Conservation (phyloP, 1,140 invertebrate species). For the Plectrocnemia conspersa region DNA sequence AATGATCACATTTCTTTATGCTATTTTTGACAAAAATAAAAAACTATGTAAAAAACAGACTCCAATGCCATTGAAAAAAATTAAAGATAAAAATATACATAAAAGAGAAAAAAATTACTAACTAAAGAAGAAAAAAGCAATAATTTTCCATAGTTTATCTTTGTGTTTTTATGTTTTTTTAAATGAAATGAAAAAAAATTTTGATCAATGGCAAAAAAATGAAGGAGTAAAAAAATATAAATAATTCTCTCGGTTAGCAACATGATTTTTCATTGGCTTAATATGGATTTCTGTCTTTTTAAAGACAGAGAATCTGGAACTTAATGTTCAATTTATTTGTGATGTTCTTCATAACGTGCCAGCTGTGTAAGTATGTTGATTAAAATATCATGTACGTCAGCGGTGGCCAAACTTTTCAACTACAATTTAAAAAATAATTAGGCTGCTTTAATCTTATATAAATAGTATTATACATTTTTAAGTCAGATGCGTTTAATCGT, state of each 20-base stretch:
- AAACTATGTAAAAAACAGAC: conserved; percentile 25
- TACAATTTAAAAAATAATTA: no score
- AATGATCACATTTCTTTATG: conserved; percentile 23
- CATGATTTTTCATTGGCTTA: conserved; percentile 1
- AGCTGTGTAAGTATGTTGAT: no score
- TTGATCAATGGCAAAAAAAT: conserved; percentile 26
- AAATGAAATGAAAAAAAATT: conserved; percentile 26
- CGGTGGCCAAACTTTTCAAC: no score
- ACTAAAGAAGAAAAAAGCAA: conserved; percentile 10
- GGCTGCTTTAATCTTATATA: no score
- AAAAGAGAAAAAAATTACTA: conserved; percentile 22
- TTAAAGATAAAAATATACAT: conserved; percentile 17
- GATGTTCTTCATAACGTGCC: no score
- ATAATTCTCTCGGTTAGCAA: background rate
- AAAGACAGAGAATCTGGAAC: no score
- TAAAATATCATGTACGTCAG: no score
- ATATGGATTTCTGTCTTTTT: conserved; percentile 22
- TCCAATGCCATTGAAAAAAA: conserved; percentile 20
- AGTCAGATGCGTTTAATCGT: no score
- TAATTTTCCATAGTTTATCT: conserved; percentile 14
- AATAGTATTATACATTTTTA: no score
- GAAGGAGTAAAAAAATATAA: conserved; percentile 21
- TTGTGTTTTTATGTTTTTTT: conserved; percentile 27
- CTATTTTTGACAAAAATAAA: conserved; percentile 30
- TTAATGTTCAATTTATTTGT: no score